Conservation (phyloP, 2,888 invertebrate genomes). For the Megalurothrips usitatus region DNA sequence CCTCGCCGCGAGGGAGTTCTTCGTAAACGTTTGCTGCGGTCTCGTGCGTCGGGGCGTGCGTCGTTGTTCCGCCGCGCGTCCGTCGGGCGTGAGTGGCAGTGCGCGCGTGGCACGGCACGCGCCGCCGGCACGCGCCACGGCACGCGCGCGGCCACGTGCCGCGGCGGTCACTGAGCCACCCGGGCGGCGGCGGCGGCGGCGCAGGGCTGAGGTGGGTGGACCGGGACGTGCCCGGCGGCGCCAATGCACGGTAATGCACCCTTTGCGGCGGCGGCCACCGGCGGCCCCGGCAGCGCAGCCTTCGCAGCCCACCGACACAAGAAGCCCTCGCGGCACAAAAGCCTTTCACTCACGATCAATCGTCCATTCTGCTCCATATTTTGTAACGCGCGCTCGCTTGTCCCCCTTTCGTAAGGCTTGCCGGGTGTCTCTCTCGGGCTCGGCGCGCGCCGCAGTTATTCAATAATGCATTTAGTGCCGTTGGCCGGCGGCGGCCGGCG, state of each 20-base stretch:
- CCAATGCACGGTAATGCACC: neutral
- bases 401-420: neutral
- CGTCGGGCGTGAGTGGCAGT: no score
- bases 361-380: slow-evolving; percentile 1
- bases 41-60: no score
- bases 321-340: neutral
- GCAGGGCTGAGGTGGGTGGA: no score
- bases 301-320: no score
- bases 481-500: no score
- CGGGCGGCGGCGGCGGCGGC: no score
- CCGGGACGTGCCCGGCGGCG: neutral
- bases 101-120: no score
- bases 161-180: neutral
- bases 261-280: neutral
- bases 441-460: neutral
- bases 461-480: neutral
- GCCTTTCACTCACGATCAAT: slow-evolving; percentile 20
- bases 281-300: no score
- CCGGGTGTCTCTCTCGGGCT: neutral
- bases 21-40: no score
- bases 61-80: no score
- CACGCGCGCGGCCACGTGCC: neutral
- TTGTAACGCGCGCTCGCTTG: neutral
- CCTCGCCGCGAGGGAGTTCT: no score
- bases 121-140: no score